Evolutionary conservation across 1,140 invertebrate genomes (phyloP), one percentile per base, ranked within the genome.

Genomic region (Bathynomus jamesi): DNA sequence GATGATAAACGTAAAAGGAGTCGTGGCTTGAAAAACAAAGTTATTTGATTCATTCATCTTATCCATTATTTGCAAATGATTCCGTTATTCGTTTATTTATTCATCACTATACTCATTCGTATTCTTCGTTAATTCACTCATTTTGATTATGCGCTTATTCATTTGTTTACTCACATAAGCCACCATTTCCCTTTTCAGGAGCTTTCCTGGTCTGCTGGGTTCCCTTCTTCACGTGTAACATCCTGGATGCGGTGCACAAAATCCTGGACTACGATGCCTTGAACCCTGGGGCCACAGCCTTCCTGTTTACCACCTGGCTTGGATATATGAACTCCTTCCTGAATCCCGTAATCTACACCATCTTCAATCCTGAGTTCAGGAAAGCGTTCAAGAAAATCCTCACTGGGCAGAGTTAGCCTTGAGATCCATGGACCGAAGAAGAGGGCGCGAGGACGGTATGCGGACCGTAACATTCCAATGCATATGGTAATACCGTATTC

Each of bases 131-230:
- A n/a, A n/a, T n/a, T n/a, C n/a, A n/a, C n/a, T n/a, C n/a, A n/a
- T n/a, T n/a, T n/a, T n/a, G n/a, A n/a, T n/a, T n/a, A n/a, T n/a
- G n/a, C n/a, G n/a, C n/a, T n/a, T n/a, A n/a, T n/a, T n/a, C n/a
- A n/a, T n/a, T n/a, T n/a, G n/a, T n/a, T n/a, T n/a, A n/a, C n/a
- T n/a, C n/a, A n/a, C n/a, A n/a, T n/a, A n/a, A n/a, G n/a, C n/a
- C n/a, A n/a, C n/a, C n/a, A n/a, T n/a, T n/a, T n/a, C n/a, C n/a
- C n/a, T n/a, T n/a, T n/a, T n/a, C 82, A 94, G 91, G 90, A 74
- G 94, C 98, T 0, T 99, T 99, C 83, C 87, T 99, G 7, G 88
- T 98, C 77, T 99, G 97, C 82, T 99, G 97, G 97, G 91, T 97
- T 65, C 97, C 97, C 53, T 99, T 99, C 87, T 99, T 99, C 87